A percentile compares a stretch with the other conserved stretches of the same genome.
phyloP scores from a whole-genome alignment of 2,888 invertebrate genomes.

The Venusia cambrica region DNA sequence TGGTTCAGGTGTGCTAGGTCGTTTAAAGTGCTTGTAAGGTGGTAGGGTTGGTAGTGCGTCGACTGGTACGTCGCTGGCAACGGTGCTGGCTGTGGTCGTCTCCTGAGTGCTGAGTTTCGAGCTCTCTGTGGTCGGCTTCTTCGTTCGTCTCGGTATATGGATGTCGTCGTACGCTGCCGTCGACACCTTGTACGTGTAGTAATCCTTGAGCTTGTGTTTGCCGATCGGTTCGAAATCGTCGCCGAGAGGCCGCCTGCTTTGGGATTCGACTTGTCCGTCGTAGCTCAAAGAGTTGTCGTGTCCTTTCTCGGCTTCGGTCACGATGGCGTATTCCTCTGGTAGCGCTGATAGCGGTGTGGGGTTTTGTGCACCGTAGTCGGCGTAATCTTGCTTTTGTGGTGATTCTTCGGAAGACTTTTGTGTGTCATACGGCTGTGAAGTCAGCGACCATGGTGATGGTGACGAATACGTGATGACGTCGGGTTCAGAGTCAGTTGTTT shows the following conservation, averaged over 20 bases:
- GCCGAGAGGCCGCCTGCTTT: slow-evolving; percentile 69
- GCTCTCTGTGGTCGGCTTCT: slow-evolving; percentile 57
- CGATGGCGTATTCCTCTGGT: slow-evolving; percentile 65
- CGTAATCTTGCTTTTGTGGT: slow-evolving; percentile 47
- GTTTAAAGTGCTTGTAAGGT: slow-evolving; percentile 70
- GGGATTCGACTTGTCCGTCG: slow-evolving; percentile 65
- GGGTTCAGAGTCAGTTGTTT: slow-evolving; percentile 59
- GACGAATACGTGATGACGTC: slow-evolving; percentile 56
- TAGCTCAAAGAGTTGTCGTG: slow-evolving; percentile 68
- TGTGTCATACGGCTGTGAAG: slow-evolving; percentile 51
- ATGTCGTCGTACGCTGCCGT: slow-evolving; percentile 62
- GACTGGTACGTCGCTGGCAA: slow-evolving; percentile 44
- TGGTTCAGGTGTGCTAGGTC: slow-evolving; percentile 47
- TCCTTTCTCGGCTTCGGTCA: slow-evolving; percentile 66
- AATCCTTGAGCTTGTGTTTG: slow-evolving; percentile 68
- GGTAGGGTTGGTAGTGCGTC: slow-evolving; percentile 71
- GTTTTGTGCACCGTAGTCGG: slow-evolving; percentile 46
- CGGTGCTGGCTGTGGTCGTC: slow-evolving; percentile 47
- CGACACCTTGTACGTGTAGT: slow-evolving; percentile 67
- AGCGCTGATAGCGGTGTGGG: slow-evolving; percentile 52
- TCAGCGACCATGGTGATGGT: slow-evolving; percentile 56
- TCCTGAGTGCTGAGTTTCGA: slow-evolving; percentile 39
- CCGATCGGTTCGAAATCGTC: slow-evolving; percentile 73
- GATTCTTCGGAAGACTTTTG: slow-evolving; percentile 51
- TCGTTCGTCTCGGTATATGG: slow-evolving; percentile 57